These are phyloP conservation scores for Entomyzon cyanotis DNA, from an alignment of 2,113 vertebrate genomes.

Conservation along the genomic window DNA sequence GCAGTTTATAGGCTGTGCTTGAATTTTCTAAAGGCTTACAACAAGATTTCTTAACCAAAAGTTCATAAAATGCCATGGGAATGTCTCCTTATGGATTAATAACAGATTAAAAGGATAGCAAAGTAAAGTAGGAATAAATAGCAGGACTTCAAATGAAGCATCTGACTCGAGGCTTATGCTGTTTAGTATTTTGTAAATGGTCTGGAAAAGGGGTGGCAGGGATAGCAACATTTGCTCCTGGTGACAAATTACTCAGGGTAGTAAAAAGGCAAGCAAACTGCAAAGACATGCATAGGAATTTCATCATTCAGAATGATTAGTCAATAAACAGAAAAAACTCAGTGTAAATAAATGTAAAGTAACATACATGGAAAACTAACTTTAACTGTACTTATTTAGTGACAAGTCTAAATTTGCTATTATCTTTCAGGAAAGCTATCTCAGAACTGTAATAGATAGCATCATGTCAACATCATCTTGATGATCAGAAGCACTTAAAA, in stretches of 20 bases:
- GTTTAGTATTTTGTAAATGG: neutral
- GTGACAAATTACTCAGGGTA: neutral
- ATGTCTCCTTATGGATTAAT: neutral
- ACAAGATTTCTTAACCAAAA: neutral
- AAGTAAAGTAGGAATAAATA: neutral
- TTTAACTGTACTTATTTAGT: neutral
- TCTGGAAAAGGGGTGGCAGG: neutral
- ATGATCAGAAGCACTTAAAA: constrained; percentile 12
- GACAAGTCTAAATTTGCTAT: neutral
- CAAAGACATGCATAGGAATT: neutral
- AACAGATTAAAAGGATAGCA: neutral
- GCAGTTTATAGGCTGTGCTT: neutral
- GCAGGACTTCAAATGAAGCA: neutral
- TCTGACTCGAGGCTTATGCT: neutral
- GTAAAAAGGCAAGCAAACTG: constrained; percentile 12
- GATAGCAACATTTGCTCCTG: neutral
- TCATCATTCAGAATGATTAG: neutral
- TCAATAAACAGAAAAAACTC: constrained; percentile 7
- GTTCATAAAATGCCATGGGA: neutral
- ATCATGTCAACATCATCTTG: neutral
- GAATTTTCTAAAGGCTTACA: neutral
- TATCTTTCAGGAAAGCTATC: neutral
- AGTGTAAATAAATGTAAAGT: constrained; percentile 16
- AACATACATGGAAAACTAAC: neutral
- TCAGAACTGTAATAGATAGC: neutral